Evolutionary conservation across 2,888 invertebrate genomes (phyloP).

Genomic region (Deilephila elpenor): DNA sequence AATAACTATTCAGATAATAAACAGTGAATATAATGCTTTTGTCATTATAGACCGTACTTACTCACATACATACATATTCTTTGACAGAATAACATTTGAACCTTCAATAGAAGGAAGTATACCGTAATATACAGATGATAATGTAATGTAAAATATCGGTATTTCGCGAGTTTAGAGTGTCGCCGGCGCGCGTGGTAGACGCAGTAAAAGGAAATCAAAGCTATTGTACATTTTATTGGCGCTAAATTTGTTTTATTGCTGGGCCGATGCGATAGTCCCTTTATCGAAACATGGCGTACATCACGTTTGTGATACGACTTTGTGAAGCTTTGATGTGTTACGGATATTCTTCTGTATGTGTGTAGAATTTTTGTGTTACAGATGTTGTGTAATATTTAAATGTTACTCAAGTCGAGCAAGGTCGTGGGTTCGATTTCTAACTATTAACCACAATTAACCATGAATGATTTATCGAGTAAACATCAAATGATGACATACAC

Average conservation of each 20-base stretch:
- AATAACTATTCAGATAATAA: too few species aligned
- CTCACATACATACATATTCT: not conserved
- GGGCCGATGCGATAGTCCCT: constrained; percentile 44
- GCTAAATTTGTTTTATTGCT: constrained; percentile 68
- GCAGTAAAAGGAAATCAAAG: constrained; percentile 73
- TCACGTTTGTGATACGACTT: not conserved
- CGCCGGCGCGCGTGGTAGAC: constrained; percentile 60
- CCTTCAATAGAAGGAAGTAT: too few species aligned
- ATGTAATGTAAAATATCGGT: constrained; percentile 20
- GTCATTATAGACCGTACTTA: not conserved
- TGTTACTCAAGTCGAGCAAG: too few species aligned
- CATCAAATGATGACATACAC: too few species aligned
- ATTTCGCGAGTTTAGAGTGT: constrained; percentile 36
- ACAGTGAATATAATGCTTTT: too few species aligned
- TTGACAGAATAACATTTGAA: too few species aligned
- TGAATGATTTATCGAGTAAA: too few species aligned
- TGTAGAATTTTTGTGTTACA: not conserved
- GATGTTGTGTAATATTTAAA: not conserved
- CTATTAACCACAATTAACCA: too few species aligned
- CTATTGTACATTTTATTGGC: constrained; percentile 66
- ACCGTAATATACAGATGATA: constrained; percentile 1
- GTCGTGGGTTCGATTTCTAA: too few species aligned
- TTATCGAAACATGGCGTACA: constrained; percentile 39
- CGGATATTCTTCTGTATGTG: not conserved
- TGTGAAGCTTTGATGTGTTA: too few species aligned